Conservation (phyloP, 2,113 vertebrate genomes). For the Camelus dromedarius region DNA sequence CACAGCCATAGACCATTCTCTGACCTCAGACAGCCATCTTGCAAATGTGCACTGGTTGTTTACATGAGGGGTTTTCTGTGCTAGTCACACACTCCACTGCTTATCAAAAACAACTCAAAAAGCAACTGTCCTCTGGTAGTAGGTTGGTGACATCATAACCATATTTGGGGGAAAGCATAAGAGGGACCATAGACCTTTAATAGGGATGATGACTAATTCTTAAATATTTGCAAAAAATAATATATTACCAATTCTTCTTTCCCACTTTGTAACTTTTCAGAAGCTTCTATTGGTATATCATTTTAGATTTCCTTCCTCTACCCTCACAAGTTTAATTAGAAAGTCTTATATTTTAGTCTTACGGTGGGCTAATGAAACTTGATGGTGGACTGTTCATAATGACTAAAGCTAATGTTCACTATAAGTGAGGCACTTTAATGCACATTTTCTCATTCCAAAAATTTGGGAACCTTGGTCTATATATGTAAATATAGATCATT, state of each 20-base stretch:
- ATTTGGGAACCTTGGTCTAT: not conserved
- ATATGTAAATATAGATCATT: not conserved
- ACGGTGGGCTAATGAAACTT: not conserved
- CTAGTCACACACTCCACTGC: not conserved
- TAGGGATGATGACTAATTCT: not conserved
- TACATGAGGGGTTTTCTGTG: conserved; percentile 25
- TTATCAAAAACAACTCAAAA: conserved; percentile 37
- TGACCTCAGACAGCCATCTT: conserved; percentile 73
- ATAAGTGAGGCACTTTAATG: not conserved
- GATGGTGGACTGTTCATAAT: not conserved
- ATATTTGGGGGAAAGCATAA: not conserved
- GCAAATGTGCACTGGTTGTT: conserved; percentile 22
- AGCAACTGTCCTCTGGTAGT: not conserved
- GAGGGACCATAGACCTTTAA: not conserved
- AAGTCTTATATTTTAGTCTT: conserved; percentile 33
- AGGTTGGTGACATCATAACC: not conserved
- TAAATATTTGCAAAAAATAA: conserved; percentile 5
- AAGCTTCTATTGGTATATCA: not conserved
- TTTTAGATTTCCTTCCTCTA: conserved; percentile 7
- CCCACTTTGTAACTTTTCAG: conserved; percentile 4
- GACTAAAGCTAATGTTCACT: not conserved
- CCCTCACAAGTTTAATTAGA: conserved; percentile 12
- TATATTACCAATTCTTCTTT: not conserved
- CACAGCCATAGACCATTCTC: conserved; percentile 69
- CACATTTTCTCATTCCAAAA: conserved; percentile 14